A percentile compares a stretch with the other conserved stretches of the same genome.
These are phyloP conservation scores for Psix sp. DNA, from an alignment of 1,140 invertebrate species.

Conservation along the genomic window DNA sequence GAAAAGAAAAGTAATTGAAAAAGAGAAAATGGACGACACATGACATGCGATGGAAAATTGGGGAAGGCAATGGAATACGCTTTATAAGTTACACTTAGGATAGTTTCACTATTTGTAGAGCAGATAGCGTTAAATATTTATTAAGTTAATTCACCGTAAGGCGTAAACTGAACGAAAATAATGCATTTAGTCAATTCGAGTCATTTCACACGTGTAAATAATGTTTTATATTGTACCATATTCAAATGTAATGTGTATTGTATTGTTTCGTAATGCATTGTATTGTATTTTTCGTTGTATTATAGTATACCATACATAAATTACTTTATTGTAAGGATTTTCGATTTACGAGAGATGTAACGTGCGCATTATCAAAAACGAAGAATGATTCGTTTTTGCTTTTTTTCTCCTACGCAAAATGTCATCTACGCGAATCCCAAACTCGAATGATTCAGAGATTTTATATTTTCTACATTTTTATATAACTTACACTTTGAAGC, in stretches of 20 bases:
- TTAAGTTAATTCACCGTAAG: constrained; percentile 46
- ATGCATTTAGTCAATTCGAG: constrained; percentile 75
- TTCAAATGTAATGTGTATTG: constrained; percentile 30
- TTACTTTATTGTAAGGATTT: too few relatives aligned
- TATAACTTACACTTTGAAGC: too few relatives aligned
- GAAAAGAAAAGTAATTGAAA: too few relatives aligned
- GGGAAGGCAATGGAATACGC: constrained; percentile 78
- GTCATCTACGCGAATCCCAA: too few relatives aligned
- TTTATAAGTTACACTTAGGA: constrained; percentile 73
- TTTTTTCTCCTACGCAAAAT: too few relatives aligned
- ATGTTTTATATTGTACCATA: constrained; percentile 62
- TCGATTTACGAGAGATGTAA: too few relatives aligned
- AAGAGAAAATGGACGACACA: constrained; percentile 6
- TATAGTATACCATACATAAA: too few relatives aligned
- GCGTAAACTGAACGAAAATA: constrained; percentile 58
- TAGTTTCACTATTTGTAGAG: constrained; percentile 70
- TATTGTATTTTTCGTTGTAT: constrained; percentile 20
- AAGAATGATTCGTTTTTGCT: too few relatives aligned
- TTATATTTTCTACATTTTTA: too few relatives aligned
- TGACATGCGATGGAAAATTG: constrained; percentile 65
- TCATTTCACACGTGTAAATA: constrained; percentile 75
- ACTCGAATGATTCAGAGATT: too few relatives aligned
- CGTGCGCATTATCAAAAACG: too few relatives aligned
- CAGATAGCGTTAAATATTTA: constrained; percentile 48
- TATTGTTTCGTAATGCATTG: constrained; percentile 35